Evolutionary conservation across 2,888 invertebrate species (phyloP).

Genomic region (Cotesia congregata): DNA sequence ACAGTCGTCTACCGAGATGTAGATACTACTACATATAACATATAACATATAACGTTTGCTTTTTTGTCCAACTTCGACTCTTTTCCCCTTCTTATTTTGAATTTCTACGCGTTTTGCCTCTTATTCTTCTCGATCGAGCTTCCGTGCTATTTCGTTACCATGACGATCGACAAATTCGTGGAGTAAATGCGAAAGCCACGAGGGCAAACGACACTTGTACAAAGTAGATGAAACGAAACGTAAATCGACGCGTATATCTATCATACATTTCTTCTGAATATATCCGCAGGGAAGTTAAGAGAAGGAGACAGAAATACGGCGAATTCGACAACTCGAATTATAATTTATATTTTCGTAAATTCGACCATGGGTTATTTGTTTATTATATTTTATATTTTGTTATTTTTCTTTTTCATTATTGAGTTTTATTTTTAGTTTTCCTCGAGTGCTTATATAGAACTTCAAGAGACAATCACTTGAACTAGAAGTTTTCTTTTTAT

Average conservation of each 20-base stretch:
- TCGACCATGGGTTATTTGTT: neutral
- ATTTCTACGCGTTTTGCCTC: neutral
- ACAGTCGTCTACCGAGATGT: neutral
- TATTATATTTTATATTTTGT: neutral
- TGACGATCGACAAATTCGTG: slow-evolving; percentile 15
- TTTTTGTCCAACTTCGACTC: neutral
- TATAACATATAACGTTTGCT: neutral
- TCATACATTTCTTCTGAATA: neutral
- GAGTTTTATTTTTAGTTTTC: too few relatives aligned
- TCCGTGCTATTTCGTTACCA: slow-evolving; percentile 6
- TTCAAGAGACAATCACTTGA: neutral
- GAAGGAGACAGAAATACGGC: neutral
- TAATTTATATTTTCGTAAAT: neutral
- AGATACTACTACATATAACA: neutral
- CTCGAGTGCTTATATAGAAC: neutral
- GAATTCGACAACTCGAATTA: neutral
- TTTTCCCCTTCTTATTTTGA: slow-evolving; percentile 5
- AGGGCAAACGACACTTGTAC: slow-evolving; percentile 19
- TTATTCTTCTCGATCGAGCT: neutral
- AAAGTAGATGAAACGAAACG: slow-evolving; percentile 23
- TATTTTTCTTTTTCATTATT: neutral
- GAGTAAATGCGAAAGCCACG: slow-evolving; percentile 7
- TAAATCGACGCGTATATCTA: neutral
- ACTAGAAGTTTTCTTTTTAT: neutral
- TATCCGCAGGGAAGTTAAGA: too few relatives aligned